These are phyloP conservation scores for Drosophila nikananu DNA, from an alignment of 1,140 invertebrate species.

Conservation along the genomic window DNA sequence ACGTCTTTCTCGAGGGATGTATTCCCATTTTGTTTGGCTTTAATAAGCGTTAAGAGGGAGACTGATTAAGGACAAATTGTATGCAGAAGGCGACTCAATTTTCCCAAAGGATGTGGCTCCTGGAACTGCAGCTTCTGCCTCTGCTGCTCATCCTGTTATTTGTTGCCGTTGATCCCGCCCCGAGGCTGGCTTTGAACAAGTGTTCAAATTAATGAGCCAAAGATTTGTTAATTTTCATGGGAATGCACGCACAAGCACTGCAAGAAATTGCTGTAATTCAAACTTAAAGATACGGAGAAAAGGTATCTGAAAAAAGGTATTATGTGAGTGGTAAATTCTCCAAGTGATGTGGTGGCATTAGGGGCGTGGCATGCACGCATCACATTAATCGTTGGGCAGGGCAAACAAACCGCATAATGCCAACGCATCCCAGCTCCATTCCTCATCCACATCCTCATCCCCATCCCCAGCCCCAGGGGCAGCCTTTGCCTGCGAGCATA, in stretches of 20 bases:
- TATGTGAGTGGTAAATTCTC: not conserved
- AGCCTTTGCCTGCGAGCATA: constrained; percentile 61
- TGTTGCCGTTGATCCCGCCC: constrained; percentile 25
- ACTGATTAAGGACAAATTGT: constrained; percentile 67
- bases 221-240: constrained; percentile 82
- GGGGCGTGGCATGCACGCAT: constrained; percentile 53
- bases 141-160: constrained; percentile 6
- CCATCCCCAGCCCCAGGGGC: not conserved
- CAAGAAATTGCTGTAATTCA: not conserved
- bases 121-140: constrained; percentile 17
- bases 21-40: constrained; percentile 50
- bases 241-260: constrained; percentile 38
- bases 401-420: constrained; percentile 56
- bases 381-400: constrained; percentile 68
- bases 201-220: constrained; percentile 80
- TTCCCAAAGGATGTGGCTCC: constrained; percentile 41
- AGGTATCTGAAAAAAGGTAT: not conserved
- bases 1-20: constrained; percentile 24
- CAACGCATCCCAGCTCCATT: constrained; percentile 31
- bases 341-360: constrained; percentile 9
- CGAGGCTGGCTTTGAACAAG: constrained; percentile 57
- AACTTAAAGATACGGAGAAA: not conserved
- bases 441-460: constrained; percentile 27
- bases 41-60: constrained; percentile 76
- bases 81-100: constrained; percentile 67